Conservation (phyloP, 1,140 invertebrate species). For the Drosophila subpulchrella region DNA sequence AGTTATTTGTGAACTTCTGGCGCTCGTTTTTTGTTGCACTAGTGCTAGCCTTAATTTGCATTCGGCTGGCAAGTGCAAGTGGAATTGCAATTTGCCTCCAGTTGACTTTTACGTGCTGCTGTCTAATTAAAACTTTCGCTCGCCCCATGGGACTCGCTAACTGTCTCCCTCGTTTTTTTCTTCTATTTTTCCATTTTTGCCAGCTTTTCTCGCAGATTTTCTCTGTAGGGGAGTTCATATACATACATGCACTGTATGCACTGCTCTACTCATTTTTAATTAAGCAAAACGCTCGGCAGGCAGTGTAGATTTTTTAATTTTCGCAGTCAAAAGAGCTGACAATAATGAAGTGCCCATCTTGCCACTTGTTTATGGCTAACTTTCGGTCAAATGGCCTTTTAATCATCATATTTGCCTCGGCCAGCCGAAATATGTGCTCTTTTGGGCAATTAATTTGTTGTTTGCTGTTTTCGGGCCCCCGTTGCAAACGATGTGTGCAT, state of each 20-base stretch:
- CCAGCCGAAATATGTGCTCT: conserved; percentile 30
- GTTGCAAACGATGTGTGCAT: conserved; percentile 59
- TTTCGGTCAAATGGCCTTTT: conserved; percentile 58
- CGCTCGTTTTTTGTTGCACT: conserved; percentile 24
- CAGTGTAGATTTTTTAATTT: conserved; percentile 78
- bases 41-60: conserved; percentile 68
- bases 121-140: conserved; percentile 79
- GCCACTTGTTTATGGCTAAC: conserved; percentile 28
- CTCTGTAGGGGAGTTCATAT: conserved; percentile 25
- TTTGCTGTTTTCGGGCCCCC: conserved; percentile 40
- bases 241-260: conserved; percentile 20
- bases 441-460: conserved; percentile 65
- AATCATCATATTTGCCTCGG: conserved; percentile 52
- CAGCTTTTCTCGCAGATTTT: conserved; percentile 13
- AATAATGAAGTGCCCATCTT: conserved; percentile 20
- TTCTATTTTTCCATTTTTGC: background rate
- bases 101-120: conserved; percentile 74
- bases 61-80: conserved; percentile 57
- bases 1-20: conserved; percentile 27
- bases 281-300: conserved; percentile 73
- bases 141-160: conserved; percentile 27
- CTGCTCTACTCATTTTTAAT: conserved; percentile 77
- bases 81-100: conserved; percentile 72
- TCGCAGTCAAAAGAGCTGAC: background rate
- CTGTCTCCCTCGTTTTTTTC: conserved; percentile 19